Conservation (phyloP, 2,113 vertebrate species). For the Cinclus cinclus region DNA sequence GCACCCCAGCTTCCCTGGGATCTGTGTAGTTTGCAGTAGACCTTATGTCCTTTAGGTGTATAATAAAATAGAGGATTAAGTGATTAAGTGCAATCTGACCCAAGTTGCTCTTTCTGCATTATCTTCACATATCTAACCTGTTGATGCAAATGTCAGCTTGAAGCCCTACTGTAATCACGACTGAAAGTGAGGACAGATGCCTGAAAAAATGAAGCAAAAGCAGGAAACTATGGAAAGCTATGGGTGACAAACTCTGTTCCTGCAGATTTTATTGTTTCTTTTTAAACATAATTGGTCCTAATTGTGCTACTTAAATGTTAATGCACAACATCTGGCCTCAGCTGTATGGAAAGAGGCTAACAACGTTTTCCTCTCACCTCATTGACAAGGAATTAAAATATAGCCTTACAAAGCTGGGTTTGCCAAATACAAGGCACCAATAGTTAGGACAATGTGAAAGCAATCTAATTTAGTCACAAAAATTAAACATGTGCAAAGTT, state of each 20-base stretch:
- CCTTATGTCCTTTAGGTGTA: not conserved
- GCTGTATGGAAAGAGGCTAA: conserved; percentile 67
- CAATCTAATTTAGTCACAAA: conserved; percentile 38
- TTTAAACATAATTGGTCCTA: conserved; percentile 66
- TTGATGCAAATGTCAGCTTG: conserved; percentile 12
- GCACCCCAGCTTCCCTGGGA: not conserved
- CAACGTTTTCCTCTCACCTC: conserved; percentile 63
- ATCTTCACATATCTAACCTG: not conserved
- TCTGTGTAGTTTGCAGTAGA: not conserved
- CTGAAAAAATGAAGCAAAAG: not conserved
- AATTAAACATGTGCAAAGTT: conserved; percentile 44
- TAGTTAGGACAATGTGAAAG: conserved; percentile 59
- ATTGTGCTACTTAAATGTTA: conserved; percentile 71
- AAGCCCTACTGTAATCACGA: conserved; percentile 19
- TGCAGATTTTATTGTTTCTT: conserved; percentile 56
- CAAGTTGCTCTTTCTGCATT: not conserved
- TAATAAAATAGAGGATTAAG: not conserved
- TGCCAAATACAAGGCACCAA: conserved; percentile 58
- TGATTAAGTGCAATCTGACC: not conserved
- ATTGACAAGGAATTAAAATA: conserved; percentile 50
- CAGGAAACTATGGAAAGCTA: conserved; percentile 15
- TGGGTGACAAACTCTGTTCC: conserved; percentile 34
- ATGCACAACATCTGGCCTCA: conserved; percentile 77
- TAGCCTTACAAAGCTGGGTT: conserved; percentile 35
- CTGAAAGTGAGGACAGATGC: conserved; percentile 11